Base-by-base conservation (phyloP, 2,888 invertebrate genomes). In the Ophraella communa region DNA sequence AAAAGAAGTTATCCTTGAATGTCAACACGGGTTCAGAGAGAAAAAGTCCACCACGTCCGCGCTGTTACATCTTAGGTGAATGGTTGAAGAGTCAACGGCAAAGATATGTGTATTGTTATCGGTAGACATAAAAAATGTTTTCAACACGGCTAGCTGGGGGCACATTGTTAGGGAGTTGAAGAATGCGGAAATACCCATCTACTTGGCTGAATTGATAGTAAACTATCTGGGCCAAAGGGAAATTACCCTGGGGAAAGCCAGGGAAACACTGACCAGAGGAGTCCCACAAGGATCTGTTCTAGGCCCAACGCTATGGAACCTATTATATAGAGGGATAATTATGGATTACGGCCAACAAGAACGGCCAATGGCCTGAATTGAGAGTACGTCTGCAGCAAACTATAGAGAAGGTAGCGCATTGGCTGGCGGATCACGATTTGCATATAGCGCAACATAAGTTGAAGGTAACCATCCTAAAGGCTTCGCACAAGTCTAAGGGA, bases 261-360 rank as follows among this genome's bases (percentile, higher is more conserved):
- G n/a, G n/a, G n/a, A n/a, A n/a, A n/a, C n/a, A n/a, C 7, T 47
- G 1, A 47, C 23, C 7, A 21, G 23, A 1, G 70, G 70, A 7
- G 62, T 65, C 3, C 62, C 59, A 11, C 67, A 67, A 44, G 64
- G 59, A 7, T 67, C 56, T 0, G 55, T 71, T 0, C 62, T 71
- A 1, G 69, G 68, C 0, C 69, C 71, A 0, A 20, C 45, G 4
- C 30, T 71, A 14, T 71, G 69, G 71, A 69, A 71, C 21, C 11
- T 64, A 7, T 17, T 64, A 3, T 64, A 61, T 21, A 57, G 67
- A 14, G 62, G 54, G 0, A 55, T 69, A 23, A 23, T 23, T 3
- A 20, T 54, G 0, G 42, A 53, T 1, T 21, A 59, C 4, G 33
- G 56, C 2, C 54, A 58, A 4, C 44, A 60, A 5, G 5, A 21